Percentiles rank a stretch among this genome's conserved stretches.
Evolutionary conservation across 2,113 vertebrate species (phyloP).

Genomic region (Heteronetta atricapilla): DNA sequence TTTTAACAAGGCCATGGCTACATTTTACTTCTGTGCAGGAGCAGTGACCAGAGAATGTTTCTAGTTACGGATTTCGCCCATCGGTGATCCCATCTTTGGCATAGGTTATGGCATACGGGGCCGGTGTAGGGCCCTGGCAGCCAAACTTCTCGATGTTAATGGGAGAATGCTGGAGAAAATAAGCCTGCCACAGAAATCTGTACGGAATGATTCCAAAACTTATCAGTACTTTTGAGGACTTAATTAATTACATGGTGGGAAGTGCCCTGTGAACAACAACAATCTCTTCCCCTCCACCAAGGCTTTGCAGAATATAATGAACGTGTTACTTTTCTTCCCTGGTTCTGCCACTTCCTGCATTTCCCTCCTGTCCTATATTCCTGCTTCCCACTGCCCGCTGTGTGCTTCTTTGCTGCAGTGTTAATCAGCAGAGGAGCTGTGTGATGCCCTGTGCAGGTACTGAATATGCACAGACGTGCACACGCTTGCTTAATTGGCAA

Average conservation of each 20-base stretch:
- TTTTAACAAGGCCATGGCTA: neutral
- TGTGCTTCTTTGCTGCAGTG: neutral
- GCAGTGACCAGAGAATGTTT: neutral
- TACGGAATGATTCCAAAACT: neutral
- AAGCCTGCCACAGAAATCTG: neutral
- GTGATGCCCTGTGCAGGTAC: neutral
- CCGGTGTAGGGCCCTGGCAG: neutral
- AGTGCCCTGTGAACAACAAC: neutral
- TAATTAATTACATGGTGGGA: conserved; percentile 4
- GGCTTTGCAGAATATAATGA: neutral
- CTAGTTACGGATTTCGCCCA: neutral
- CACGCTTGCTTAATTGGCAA: neutral
- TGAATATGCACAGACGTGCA: neutral
- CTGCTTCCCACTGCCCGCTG: neutral
- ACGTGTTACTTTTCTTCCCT: neutral
- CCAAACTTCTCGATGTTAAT: neutral
- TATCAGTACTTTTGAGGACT: neutral
- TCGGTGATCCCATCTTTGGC: neutral
- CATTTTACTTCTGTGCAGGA: neutral
- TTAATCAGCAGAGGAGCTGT: neutral
- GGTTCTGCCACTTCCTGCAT: conserved; percentile 16
- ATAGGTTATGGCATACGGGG: neutral
- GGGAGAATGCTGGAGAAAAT: neutral
- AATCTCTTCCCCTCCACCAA: neutral
- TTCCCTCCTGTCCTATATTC: neutral